Evolutionary conservation across 2,113 vertebrate genomes (phyloP).

Genomic region (Eptesicus fuscus): DNA sequence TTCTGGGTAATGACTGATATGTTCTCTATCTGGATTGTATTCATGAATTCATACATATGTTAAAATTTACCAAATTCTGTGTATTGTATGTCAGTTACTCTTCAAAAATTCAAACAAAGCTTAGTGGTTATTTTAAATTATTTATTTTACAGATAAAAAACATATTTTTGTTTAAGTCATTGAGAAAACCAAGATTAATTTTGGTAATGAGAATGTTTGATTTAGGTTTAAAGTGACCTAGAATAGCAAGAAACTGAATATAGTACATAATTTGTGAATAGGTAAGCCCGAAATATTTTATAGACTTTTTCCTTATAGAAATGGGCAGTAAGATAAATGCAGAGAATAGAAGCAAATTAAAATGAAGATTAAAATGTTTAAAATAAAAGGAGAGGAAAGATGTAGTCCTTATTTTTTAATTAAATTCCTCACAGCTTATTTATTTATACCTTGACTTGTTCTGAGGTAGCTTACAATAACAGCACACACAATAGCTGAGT

Average conservation of each 20-base stretch:
- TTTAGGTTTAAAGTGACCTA: neutral
- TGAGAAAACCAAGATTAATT: neutral
- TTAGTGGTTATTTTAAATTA: neutral
- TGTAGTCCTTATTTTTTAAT: neutral
- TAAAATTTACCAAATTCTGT: neutral
- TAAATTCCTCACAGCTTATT: neutral
- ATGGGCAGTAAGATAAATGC: neutral
- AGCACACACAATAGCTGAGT: neutral
- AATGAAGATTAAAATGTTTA: neutral
- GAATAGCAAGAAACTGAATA: neutral
- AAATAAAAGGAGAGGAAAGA: neutral
- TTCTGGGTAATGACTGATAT: neutral
- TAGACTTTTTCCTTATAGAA: neutral
- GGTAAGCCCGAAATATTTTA: neutral
- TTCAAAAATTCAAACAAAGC: neutral
- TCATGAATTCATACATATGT: neutral
- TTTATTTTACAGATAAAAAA: neutral
- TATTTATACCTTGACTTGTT: neutral
- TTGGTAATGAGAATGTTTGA: neutral
- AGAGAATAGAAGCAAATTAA: neutral
- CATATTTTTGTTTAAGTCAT: neutral
- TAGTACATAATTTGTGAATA: neutral
- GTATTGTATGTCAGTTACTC: neutral
- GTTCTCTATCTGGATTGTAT: neutral
- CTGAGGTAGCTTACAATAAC: neutral